Base-by-base conservation (phyloP, 2,888 invertebrate species). In the Beris chalybata region DNA sequence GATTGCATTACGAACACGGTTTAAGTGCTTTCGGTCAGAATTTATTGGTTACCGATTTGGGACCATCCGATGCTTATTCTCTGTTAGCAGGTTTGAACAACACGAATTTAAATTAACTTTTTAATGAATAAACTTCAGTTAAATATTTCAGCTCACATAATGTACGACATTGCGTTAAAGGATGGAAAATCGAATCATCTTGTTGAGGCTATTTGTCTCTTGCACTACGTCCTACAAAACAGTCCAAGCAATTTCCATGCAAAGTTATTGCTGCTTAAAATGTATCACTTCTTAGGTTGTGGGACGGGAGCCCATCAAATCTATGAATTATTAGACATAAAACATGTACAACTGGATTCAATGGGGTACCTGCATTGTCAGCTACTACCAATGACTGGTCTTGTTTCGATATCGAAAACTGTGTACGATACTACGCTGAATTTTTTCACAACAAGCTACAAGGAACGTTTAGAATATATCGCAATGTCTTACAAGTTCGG, bases 401-500 rank as follows among this genome's bases (percentile, higher is more conserved):
- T 91, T 54, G 86, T 89, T 73, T 82, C 86, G 1, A 82, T 89
- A 22, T 90, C 92, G 13, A 83, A 88, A 64, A 84, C 86, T 66
- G 84, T 91, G 69, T 87, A 90, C 69, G 89, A 91, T 59, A 84
- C 87, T 57, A 91, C 94, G 11, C 82, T 92, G 66, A 90, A 91
- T 74, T 95, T 96, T 83, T 96, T 95, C 80, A 86, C 89, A 52
- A 87, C 90, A 70, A 95, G 93, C 79, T 90, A 91, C 74, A 93
- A 92, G 82, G 96, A 97, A 81, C 92, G 93, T 74, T 87, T 93
- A 56, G 97, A 97, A 79, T 93, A 95, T 78, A 85, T 97, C 64
- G 92, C 95, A 31, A 89, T 92, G 75, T 92, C 93, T 7, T 97
- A 96, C 83, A 95, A 96, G 77, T 96, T 90, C 81, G 96, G 97